Evolutionary conservation across 2,113 vertebrate genomes (phyloP).

Genomic region (Anolis sagrei): DNA sequence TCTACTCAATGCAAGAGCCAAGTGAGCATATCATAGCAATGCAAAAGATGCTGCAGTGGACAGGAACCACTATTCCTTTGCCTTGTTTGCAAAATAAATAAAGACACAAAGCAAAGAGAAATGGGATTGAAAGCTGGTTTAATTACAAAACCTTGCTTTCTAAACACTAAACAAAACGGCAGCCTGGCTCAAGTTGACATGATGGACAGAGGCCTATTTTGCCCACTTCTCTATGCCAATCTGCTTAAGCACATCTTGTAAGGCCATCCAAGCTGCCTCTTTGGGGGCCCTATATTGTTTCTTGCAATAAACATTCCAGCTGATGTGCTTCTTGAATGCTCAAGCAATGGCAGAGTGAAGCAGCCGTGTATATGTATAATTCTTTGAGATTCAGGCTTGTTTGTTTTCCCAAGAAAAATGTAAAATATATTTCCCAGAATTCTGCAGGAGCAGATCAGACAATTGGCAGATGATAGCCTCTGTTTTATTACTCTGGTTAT

Average conservation of each 20-base stretch:
- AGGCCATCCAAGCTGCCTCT: slow-evolving; percentile 62
- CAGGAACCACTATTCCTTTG: slow-evolving; percentile 74
- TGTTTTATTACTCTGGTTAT: no score
- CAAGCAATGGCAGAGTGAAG: slow-evolving; percentile 24
- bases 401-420: no score
- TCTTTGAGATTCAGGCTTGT: neutral
- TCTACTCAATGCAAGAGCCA: slow-evolving; percentile 36
- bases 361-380: neutral
- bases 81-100: slow-evolving; percentile 64
- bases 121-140: slow-evolving; percentile 65
- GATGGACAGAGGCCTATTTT: slow-evolving; percentile 70
- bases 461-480: no score
- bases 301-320: slow-evolving; percentile 61
- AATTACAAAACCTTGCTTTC: slow-evolving; percentile 71
- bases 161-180: slow-evolving; percentile 74
- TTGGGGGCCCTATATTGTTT: slow-evolving; percentile 63
- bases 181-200: slow-evolving; percentile 69
- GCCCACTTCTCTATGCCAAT: slow-evolving; percentile 69
- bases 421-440: no score
- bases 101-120: neutral
- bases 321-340: slow-evolving; percentile 25
- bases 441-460: no score
- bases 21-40: neutral
- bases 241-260: slow-evolving; percentile 61
- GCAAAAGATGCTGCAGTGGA: slow-evolving; percentile 72